Percentiles rank a stretch among this genome's conserved stretches.
phyloP scores from a whole-genome alignment of 2,888 invertebrate species.

The Dasysyrphus tricinctus region DNA sequence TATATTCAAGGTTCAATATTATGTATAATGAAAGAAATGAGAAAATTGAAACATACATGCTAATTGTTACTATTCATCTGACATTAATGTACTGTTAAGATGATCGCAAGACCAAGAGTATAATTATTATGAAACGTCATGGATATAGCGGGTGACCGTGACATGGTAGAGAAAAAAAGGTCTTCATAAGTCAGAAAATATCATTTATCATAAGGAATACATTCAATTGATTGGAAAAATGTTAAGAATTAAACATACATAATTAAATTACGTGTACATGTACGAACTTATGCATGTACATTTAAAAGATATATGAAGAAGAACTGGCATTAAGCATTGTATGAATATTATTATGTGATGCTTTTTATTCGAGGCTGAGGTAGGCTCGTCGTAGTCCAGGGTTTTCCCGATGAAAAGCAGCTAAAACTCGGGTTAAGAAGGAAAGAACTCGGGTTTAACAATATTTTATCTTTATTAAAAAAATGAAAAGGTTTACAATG shows the following conservation, averaged over 20 bases:
- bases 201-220: conserved; percentile 4
- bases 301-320: too few relatives aligned
- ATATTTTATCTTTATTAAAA: too few relatives aligned
- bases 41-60: conserved; percentile 43
- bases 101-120: not conserved
- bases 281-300: not conserved
- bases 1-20: conserved; percentile 47
- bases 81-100: not conserved
- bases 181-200: not conserved
- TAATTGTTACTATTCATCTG: conserved; percentile 43
- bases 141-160: conserved; percentile 15
- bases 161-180: not conserved
- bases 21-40: conserved; percentile 8
- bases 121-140: conserved; percentile 17
- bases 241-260: not conserved
- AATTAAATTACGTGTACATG: not conserved
- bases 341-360: too few relatives aligned
- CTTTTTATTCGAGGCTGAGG: too few relatives aligned
- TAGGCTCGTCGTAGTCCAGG: too few relatives aligned
- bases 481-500: too few relatives aligned
- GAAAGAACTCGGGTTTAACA: too few relatives aligned
- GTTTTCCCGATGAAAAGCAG: too few relatives aligned
- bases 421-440: too few relatives aligned
- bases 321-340: too few relatives aligned
- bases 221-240: conserved; percentile 4